Conservation (phyloP, 2,888 invertebrate genomes). For the Chrysodeixis includens region DNA sequence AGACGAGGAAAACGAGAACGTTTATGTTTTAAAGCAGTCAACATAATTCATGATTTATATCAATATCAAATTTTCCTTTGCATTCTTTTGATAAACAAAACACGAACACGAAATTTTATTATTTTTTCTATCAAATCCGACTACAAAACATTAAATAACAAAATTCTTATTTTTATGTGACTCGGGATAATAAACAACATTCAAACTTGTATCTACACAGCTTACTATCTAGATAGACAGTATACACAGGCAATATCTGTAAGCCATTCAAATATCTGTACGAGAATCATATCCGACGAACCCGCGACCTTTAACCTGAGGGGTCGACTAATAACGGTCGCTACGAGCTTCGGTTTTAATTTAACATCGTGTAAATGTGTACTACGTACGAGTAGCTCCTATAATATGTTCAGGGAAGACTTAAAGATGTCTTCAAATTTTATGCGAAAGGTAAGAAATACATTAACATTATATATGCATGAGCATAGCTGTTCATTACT, state of each 20-base stretch:
- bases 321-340: constrained; percentile 2
- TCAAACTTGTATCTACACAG: not conserved
- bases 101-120: no score
- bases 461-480: constrained; percentile 42
- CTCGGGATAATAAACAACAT: no score
- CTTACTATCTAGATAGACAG: not conserved
- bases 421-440: constrained; percentile 20
- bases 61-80: no score
- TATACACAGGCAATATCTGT: not conserved
- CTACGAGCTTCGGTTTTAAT: constrained; percentile 4
- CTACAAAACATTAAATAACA: no score
- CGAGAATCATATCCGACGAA: not conserved
- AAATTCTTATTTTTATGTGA: no score
- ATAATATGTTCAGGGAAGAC: constrained; percentile 11
- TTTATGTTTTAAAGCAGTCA: no score
- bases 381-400: not conserved
- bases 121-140: no score
- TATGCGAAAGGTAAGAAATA: constrained; percentile 20
- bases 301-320: constrained; percentile 1
- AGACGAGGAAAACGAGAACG: not conserved
- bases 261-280: not conserved
- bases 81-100: no score
- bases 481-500: constrained; percentile 21
- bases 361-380: constrained; percentile 7
- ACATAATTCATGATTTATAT: no score